Evolutionary conservation across 2,888 invertebrate species (phyloP), one percentile per base, ranked within the genome.

Genomic region (Xestia xanthographa): DNA sequence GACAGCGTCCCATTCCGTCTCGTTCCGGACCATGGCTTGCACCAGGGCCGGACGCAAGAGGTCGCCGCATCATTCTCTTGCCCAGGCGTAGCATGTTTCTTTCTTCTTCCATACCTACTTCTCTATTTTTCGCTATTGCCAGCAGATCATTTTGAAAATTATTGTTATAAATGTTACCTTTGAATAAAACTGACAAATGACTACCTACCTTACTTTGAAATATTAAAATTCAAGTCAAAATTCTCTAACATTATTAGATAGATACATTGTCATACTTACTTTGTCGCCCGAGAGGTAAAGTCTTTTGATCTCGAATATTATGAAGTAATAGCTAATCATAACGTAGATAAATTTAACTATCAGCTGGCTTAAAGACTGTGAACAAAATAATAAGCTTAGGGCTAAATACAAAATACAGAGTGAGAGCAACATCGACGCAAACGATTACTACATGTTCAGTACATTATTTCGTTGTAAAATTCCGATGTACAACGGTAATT

Each of bases 221-320:
- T 22, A 50, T 9, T 22, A 50, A 50, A 26, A 56, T 26, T 14
- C 14, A 26, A 5, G 26, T 5, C n/a, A n/a, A n/a, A n/a, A n/a
- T n/a, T 12, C 4, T 53, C 11, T 12, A 53, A n/a, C n/a, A 53
- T 22, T 50, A 53, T n/a, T 12, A 56, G 56, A 53, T 11, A n/a
- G 22, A 34, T n/a, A 53, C 9, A 60, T 22, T 62, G 17, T 12
- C 62, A 62, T 12, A 62, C 62, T 62, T 62, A 62, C 62, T 22
- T 62, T 22, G 11, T 62, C 38, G 12, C 38, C 11, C 5, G 22
- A 0, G 22, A 62, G 38, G 34, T 38, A 38, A 38, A 62, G 5
- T 11, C 22, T 62, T 62, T 62, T 62, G 38, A 62, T 62, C 12
- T 62, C 62, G 6, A 62, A 62, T 62, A 62, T 62, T 62, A 62